Evolutionary conservation across 1,140 invertebrate species (phyloP).

Genomic region (Tetramorium simillimum): DNA sequence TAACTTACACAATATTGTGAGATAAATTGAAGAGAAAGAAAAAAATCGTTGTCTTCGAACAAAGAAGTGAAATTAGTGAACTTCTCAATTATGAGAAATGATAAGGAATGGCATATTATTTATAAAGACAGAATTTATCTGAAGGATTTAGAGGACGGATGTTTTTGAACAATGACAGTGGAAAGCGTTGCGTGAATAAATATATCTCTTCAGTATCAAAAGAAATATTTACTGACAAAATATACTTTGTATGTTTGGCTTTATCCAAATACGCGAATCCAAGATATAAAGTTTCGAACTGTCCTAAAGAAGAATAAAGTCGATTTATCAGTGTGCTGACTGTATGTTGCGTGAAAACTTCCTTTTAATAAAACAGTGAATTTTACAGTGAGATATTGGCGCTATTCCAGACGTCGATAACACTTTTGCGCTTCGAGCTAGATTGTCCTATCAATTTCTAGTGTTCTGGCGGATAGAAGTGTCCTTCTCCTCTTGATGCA

Average conservation of each 20-base stretch:
- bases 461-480: not conserved
- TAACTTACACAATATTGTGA: not conserved
- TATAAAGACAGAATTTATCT: not conserved
- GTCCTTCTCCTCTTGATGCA: not conserved
- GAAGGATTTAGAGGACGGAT: not conserved
- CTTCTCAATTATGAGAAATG: not conserved
- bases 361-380: constrained; percentile 10
- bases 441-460: not conserved
- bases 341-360: not conserved
- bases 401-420: not conserved
- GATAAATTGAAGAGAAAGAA: not conserved
- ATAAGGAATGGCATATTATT: not conserved
- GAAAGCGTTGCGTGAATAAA: not conserved
- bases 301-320: not conserved
- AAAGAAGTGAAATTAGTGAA: not conserved
- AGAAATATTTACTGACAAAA: not conserved
- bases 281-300: not conserved
- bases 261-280: not conserved
- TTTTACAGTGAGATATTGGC: not conserved
- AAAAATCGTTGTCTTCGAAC: not conserved
- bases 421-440: not conserved
- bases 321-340: not conserved
- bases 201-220: not conserved
- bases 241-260: not conserved
- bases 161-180: not conserved